Conservation (phyloP, 2,888 invertebrate genomes). For the Harpalus rubripes region DNA sequence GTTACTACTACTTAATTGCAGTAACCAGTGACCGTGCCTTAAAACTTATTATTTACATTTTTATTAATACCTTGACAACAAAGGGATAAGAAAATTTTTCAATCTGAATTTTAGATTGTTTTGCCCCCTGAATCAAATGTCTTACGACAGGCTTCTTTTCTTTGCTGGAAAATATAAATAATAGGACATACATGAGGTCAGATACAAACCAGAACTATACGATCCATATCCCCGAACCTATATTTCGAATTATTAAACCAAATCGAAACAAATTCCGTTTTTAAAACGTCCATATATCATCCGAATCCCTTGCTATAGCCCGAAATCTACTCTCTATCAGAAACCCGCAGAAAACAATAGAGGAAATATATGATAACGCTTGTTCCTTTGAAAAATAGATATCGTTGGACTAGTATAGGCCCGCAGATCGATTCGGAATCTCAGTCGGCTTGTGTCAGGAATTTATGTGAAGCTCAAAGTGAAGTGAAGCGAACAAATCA, state of each 20-base stretch:
- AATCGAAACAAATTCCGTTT: background rate
- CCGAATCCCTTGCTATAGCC: background rate
- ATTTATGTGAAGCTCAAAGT: background rate
- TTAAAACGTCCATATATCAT: background rate
- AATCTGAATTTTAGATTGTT: no score
- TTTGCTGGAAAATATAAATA: no score
- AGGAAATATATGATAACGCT: background rate
- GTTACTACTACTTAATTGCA: no score
- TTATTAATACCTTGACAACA: no score
- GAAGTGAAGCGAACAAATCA: background rate
- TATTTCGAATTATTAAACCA: background rate
- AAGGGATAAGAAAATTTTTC: no score
- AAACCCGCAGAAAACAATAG: conserved; percentile 2
- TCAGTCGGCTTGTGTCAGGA: conserved; percentile 4
- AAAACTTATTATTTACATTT: no score
- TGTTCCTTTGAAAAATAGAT: conserved; percentile 6
- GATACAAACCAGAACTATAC: background rate
- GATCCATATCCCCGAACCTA: background rate
- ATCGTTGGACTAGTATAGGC: background rate
- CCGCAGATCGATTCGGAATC: background rate
- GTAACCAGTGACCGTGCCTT: no score
- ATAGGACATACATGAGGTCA: no score
- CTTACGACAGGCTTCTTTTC: no score
- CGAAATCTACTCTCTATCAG: background rate
- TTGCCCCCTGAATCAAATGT: no score